phyloP scores from a whole-genome alignment of 2,888 invertebrate genomes.

The Diarsia brunnea region DNA sequence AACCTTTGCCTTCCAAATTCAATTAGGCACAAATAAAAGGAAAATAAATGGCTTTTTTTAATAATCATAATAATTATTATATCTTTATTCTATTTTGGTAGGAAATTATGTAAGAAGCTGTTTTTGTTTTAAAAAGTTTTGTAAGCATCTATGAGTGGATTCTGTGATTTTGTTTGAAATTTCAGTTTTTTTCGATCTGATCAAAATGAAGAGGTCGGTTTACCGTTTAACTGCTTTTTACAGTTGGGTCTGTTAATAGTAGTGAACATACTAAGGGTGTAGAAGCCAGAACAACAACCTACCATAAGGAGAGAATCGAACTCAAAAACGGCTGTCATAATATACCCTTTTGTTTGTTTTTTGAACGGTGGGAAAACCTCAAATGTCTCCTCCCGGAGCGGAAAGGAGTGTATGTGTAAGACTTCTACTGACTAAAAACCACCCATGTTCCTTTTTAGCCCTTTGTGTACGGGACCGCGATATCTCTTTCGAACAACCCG shows the following conservation, averaged over 20 bases:
- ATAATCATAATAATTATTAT: background rate
- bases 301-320: no score
- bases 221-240: background rate
- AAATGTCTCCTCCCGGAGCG: no score
- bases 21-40: constrained; percentile 26
- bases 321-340: no score
- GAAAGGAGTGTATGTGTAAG: no score
- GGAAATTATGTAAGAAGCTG: background rate
- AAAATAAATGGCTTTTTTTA: constrained; percentile 34
- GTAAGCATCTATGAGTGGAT: background rate
- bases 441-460: no score
- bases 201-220: background rate
- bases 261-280: no score
- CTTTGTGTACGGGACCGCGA: no score
- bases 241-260: background rate
- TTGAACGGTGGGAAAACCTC: no score
- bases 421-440: no score
- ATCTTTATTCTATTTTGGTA: background rate
- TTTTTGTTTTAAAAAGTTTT: background rate
- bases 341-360: no score
- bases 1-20: constrained; percentile 31
- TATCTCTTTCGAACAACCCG: no score
- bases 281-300: no score
- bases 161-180: background rate
- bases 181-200: background rate